Evolutionary conservation across 2,797 vertebrate genomes (phyloP).

Genomic region (Fistularia commersonii): DNA sequence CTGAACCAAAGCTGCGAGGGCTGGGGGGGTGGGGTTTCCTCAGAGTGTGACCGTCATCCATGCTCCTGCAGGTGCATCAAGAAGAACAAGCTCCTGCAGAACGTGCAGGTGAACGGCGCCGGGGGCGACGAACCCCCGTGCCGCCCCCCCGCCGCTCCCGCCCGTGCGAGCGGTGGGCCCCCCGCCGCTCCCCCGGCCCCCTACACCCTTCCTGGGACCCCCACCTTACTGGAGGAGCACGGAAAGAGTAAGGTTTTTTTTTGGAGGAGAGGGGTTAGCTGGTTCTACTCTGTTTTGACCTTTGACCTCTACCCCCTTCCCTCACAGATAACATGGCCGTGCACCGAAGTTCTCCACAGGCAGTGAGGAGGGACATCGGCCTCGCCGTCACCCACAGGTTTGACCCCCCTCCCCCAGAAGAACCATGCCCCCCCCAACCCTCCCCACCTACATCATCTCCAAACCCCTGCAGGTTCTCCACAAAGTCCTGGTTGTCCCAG

Average conservation of each 20-base stretch:
- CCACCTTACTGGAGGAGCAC: slow-evolving; percentile 77
- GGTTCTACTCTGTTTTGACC: neutral
- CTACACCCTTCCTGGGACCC: slow-evolving; percentile 78
- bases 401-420: too few species aligned
- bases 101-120: slow-evolving; percentile 73
- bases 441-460: neutral
- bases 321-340: slow-evolving; percentile 75
- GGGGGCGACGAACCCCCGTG: slow-evolving; percentile 68
- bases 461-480: slow-evolving; percentile 85
- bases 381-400: slow-evolving; percentile 95
- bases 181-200: slow-evolving; percentile 59
- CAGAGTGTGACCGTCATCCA: neutral
- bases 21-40: too few species aligned
- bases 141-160: slow-evolving; percentile 62
- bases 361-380: slow-evolving; percentile 91
- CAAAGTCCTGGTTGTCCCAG: slow-evolving; percentile 98
- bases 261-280: too few species aligned
- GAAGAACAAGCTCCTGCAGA: slow-evolving; percentile 76
- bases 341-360: slow-evolving; percentile 91
- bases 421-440: neutral
- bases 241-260: slow-evolving; percentile 69
- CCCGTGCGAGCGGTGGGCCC: slow-evolving; percentile 56
- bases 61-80: slow-evolving; percentile 76
- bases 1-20: too few species aligned
- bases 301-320: neutral